Evolutionary conservation across 1,140 invertebrate genomes (phyloP).

Genomic region (Drosophila nigrodunni): DNA sequence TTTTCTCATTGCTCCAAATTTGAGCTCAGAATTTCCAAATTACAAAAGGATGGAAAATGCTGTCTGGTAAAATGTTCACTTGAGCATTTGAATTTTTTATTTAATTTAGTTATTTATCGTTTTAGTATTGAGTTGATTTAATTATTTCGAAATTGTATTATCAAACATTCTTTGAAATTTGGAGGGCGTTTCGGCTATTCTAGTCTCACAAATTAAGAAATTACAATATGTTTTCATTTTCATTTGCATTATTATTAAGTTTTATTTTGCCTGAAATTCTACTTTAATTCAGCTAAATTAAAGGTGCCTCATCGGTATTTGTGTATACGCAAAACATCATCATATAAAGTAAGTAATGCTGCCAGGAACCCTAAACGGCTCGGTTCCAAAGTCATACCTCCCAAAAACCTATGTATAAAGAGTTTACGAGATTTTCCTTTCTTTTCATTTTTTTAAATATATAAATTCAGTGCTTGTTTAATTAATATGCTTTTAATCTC

Average conservation of each 20-base stretch:
- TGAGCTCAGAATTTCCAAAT: slow-evolving; percentile 20
- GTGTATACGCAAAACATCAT: slow-evolving; percentile 33
- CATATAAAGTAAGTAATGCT: slow-evolving; percentile 72
- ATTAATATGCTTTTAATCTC: slow-evolving; percentile 43
- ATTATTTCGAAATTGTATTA: slow-evolving; percentile 27
- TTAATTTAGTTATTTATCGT: slow-evolving; percentile 10
- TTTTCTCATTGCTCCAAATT: not conserved
- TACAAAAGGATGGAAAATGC: slow-evolving; percentile 55
- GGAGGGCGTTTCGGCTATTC: slow-evolving; percentile 69
- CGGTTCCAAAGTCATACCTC: slow-evolving; percentile 44
- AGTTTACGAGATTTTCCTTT: slow-evolving; percentile 47
- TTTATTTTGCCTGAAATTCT: slow-evolving; percentile 10
- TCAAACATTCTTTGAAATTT: slow-evolving; percentile 68
- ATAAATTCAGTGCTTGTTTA: slow-evolving; percentile 80
- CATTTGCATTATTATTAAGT: slow-evolving; percentile 16
- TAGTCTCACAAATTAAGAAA: slow-evolving; percentile 49
- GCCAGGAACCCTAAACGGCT: slow-evolving; percentile 70
- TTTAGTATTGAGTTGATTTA: slow-evolving; percentile 22
- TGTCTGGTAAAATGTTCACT: slow-evolving; percentile 55
- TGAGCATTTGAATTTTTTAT: slow-evolving; percentile 38
- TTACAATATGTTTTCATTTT: slow-evolving; percentile 9
- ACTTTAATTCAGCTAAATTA: slow-evolving; percentile 19
- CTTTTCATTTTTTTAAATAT: slow-evolving; percentile 24
- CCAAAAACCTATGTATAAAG: slow-evolving; percentile 58
- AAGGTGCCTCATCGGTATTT: slow-evolving; percentile 17